Conservation (phyloP, 2,797 vertebrate species). For the Myotis daubentonii region DNA sequence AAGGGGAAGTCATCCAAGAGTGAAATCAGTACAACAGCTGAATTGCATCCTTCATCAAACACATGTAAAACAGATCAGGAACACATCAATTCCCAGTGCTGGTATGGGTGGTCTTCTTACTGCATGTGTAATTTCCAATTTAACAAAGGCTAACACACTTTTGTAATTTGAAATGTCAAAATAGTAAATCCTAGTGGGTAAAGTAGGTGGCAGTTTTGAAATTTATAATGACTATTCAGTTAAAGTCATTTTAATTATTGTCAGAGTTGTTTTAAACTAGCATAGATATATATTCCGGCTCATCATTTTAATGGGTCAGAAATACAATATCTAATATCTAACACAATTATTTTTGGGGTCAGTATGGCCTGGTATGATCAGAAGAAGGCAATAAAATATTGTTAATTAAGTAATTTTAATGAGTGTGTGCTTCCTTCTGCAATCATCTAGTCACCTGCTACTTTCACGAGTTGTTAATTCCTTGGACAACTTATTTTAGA, state of each 20-base stretch:
- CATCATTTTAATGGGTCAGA: not conserved
- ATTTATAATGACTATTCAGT: slow-evolving; percentile 56
- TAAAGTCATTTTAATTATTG: slow-evolving; percentile 74
- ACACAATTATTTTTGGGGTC: not conserved
- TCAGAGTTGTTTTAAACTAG: not conserved
- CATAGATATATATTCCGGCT: not conserved
- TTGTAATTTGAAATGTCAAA: slow-evolving; percentile 49
- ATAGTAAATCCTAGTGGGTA: slow-evolving; percentile 48
- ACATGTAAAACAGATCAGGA: slow-evolving; percentile 89
- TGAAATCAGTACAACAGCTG: slow-evolving; percentile 91
- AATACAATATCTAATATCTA: not conserved
- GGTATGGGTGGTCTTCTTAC: slow-evolving; percentile 58
- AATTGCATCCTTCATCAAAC: slow-evolving; percentile 89
- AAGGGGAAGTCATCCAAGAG: slow-evolving; percentile 95
- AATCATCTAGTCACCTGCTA: not conserved
- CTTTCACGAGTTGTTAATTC: not conserved
- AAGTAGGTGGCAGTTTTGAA: not conserved
- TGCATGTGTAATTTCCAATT: slow-evolving; percentile 63
- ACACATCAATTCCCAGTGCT: slow-evolving; percentile 86
- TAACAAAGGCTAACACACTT: slow-evolving; percentile 33
- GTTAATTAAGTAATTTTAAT: not conserved
- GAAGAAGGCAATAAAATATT: not conserved
- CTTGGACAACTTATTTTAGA: slow-evolving; percentile 34
- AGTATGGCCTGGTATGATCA: not conserved
- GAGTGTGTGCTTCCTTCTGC: not conserved